A percentile compares a stretch with the other conserved stretches of the same genome.
These are phyloP conservation scores for Orius insidiosus DNA, from an alignment of 1,140 invertebrate genomes.

Conservation along the genomic window DNA sequence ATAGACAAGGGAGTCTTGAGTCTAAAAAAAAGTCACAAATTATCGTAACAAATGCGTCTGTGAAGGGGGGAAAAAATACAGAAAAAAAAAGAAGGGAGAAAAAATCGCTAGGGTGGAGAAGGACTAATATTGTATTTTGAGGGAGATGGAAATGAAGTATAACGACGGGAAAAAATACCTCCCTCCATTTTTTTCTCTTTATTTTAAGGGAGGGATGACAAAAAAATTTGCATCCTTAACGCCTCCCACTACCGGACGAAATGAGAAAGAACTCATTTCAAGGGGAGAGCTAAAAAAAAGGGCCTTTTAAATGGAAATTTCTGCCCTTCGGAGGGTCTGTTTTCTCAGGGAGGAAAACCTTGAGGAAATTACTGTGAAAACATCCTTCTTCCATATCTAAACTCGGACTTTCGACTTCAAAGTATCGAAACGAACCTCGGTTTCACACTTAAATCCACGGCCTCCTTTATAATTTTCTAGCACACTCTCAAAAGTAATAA, in stretches of 20 bases:
- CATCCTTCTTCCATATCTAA: too few relatives aligned
- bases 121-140: too few relatives aligned
- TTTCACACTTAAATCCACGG: too few relatives aligned
- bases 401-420: too few relatives aligned
- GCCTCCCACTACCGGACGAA: slow-evolving; percentile 10
- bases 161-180: slow-evolving; percentile 11
- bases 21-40: slow-evolving; percentile 3
- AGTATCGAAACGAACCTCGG: too few relatives aligned
- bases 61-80: background rate
- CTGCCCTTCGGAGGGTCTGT: slow-evolving; percentile 9
- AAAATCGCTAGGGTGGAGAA: slow-evolving; percentile 2
- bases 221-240: slow-evolving; percentile 19
- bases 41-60: background rate
- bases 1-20: background rate
- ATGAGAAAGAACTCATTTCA: slow-evolving; percentile 17
- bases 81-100: slow-evolving; percentile 2
- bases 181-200: slow-evolving; percentile 2
- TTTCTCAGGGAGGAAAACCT: slow-evolving; percentile 11
- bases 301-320: slow-evolving; percentile 19
- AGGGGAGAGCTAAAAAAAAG: background rate
- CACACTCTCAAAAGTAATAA: too few relatives aligned
- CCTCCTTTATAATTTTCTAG: too few relatives aligned
- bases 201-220: slow-evolving; percentile 11
- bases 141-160: slow-evolving; percentile 17
- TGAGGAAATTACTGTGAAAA: slow-evolving; percentile 14